A percentile compares a stretch with the other conserved stretches of the same genome.
Conservation (phyloP, 2,797 vertebrate genomes). For the Rhinoraja longicauda region DNA sequence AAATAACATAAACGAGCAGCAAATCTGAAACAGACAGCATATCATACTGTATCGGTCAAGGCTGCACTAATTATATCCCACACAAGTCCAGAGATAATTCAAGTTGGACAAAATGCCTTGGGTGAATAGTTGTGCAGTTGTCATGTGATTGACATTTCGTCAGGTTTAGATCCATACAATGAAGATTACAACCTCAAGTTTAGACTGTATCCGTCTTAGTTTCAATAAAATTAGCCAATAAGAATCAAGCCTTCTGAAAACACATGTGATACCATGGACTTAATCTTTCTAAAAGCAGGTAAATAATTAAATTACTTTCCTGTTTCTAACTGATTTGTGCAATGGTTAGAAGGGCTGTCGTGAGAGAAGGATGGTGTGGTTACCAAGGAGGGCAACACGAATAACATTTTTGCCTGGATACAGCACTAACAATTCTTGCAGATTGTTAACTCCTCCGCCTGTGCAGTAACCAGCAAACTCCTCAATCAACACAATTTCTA, state of each 20-base stretch:
- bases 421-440: neutral
- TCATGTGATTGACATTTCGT: neutral
- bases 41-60: neutral
- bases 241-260: too few species aligned
- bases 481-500: neutral
- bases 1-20: neutral
- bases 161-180: neutral
- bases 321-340: neutral
- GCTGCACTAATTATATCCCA: neutral
- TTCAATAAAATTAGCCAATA: too few species aligned
- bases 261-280: too few species aligned
- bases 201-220: neutral
- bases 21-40: neutral
- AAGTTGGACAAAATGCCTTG: neutral
- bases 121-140: neutral
- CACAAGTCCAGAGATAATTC: neutral
- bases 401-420: neutral
- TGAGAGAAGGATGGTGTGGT: neutral
- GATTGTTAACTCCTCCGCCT: neutral
- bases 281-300: neutral
- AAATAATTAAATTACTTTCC: neutral
- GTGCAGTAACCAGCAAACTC: neutral
- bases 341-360: neutral
- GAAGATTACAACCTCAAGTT: neutral
- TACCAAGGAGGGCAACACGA: neutral